Conservation (phyloP, 2,113 vertebrate species). For the Kryptolebias marmoratus region DNA sequence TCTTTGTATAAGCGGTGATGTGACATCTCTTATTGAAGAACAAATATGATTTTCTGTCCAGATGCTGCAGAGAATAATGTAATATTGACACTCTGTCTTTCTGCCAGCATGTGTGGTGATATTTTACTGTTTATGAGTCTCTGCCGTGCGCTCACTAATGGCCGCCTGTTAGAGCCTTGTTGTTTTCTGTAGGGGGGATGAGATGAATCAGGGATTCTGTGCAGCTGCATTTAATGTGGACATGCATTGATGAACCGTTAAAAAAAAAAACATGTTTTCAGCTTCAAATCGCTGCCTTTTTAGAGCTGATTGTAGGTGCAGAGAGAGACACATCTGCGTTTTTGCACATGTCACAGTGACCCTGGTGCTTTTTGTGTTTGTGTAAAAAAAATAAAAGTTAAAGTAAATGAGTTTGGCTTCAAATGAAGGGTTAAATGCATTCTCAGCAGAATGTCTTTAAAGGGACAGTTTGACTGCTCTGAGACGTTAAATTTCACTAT, state of each 20-base stretch:
- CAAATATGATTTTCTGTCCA: conserved; percentile 25
- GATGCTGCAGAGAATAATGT: conserved; percentile 38
- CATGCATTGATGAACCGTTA: no score
- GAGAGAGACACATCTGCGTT: conserved; percentile 17
- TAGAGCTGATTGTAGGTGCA: neutral
- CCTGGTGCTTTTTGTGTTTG: neutral
- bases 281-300: conserved; percentile 18
- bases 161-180: conserved; percentile 27
- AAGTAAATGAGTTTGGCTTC: no score
- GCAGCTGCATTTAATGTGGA: neutral
- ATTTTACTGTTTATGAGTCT: conserved; percentile 50
- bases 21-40: conserved; percentile 8
- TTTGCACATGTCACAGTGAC: neutral
- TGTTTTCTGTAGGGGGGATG: conserved; percentile 34
- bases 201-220: conserved; percentile 22
- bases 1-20: no score
- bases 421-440: no score
- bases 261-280: neutral
- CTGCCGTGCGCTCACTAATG: conserved; percentile 42
- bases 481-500: no score
- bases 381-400: no score
- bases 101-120: conserved; percentile 15
- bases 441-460: no score
- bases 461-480: no score
- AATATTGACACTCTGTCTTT: conserved; percentile 17